Conservation (phyloP, 2,888 invertebrate species). For the Cinara cedri region DNA sequence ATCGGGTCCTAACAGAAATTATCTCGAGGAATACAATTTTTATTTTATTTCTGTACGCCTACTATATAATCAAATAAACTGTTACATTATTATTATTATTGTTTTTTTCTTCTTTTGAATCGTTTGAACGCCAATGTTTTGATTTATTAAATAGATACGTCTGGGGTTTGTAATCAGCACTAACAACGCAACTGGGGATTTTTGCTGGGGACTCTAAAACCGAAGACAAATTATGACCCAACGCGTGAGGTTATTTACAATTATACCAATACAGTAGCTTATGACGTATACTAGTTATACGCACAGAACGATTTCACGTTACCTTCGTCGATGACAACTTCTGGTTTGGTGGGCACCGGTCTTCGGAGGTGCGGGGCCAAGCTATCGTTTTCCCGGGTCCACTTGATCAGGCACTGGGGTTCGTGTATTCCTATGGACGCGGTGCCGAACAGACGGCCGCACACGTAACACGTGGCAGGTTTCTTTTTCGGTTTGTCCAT, state of each 20-base stretch:
- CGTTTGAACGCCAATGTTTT: too few relatives aligned
- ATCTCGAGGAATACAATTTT: too few relatives aligned
- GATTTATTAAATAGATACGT: too few relatives aligned
- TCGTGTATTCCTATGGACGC: conserved; percentile 71
- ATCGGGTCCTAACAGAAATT: neutral
- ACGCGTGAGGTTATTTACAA: too few relatives aligned
- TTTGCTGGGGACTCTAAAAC: too few relatives aligned
- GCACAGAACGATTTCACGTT: neutral
- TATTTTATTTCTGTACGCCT: too few relatives aligned
- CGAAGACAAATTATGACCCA: too few relatives aligned
- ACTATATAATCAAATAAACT: too few relatives aligned
- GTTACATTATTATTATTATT: too few relatives aligned
- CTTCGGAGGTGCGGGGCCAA: conserved; percentile 67
- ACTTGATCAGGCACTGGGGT: conserved; percentile 72
- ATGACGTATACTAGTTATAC: neutral
- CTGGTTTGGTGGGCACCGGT: conserved; percentile 69
- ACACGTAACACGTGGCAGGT: conserved; percentile 69
- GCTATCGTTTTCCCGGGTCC: conserved; percentile 70
- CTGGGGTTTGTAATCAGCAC: too few relatives aligned
- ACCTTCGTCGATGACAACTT: conserved; percentile 61
- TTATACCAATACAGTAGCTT: neutral
- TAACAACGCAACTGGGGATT: too few relatives aligned
- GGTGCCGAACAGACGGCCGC: conserved; percentile 71
- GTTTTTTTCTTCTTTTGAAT: too few relatives aligned
- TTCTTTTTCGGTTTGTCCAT: conserved; percentile 58